Conservation (phyloP, 2,797 vertebrate species). For the Pampus argenteus region DNA sequence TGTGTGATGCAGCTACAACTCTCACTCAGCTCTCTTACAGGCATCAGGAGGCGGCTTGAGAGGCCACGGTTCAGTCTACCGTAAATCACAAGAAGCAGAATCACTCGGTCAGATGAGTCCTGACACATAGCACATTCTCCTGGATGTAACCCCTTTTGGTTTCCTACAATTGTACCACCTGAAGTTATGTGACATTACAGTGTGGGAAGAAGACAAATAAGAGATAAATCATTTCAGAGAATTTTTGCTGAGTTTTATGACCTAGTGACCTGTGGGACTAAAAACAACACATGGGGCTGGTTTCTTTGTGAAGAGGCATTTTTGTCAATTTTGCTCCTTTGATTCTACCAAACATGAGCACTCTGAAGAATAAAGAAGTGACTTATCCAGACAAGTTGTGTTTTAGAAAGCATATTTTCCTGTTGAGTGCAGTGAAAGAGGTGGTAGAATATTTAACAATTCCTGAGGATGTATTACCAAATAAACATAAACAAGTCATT, state of each 20-base stretch:
- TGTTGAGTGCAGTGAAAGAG: not conserved
- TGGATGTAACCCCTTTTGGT: slow-evolving; percentile 18
- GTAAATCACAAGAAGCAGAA: slow-evolving; percentile 58
- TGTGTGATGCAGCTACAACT: slow-evolving; percentile 66
- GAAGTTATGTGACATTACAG: slow-evolving; percentile 15
- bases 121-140: slow-evolving; percentile 15
- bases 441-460: not conserved
- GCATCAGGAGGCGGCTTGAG: slow-evolving; percentile 47
- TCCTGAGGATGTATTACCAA: not conserved
- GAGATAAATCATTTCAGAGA: slow-evolving; percentile 33
- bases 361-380: not conserved
- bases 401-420: not conserved
- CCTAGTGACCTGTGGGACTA: slow-evolving; percentile 10
- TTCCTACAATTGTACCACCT: slow-evolving; percentile 76
- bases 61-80: slow-evolving; percentile 57
- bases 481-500: not conserved
- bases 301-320: not conserved
- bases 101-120: slow-evolving; percentile 38
- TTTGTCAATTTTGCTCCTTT: not conserved
- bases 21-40: slow-evolving; percentile 39
- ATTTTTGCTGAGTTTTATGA: slow-evolving; percentile 56
- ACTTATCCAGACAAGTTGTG: not conserved
- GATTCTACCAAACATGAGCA: not conserved
- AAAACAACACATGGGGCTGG: not conserved
- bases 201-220: slow-evolving; percentile 27